Base-by-base conservation (phyloP, 2,888 invertebrate genomes). In the Chrysomela aeneicollis region DNA sequence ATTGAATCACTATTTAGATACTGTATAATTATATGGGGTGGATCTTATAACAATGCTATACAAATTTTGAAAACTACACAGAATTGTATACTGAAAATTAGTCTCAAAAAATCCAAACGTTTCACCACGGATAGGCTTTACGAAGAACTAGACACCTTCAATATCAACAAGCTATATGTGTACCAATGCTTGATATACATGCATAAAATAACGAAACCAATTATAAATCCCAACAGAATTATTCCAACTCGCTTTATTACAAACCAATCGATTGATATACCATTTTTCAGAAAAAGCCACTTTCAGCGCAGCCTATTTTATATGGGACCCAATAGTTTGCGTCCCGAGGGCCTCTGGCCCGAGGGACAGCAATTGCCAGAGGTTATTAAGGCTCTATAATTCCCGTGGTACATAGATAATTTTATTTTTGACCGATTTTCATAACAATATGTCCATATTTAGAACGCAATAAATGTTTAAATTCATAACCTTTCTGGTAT, bases 1-100 rank as follows among this genome's bases (percentile, higher is more conserved):
- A 49, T 49, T 18, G 49, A 49, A 49, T 17, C 49, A 49, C 18
- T 49, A n/a, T 18, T 49, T 49, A 12, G 49, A 49, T 49, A 49
- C 18, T 49, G 49, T 49, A 17, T 49, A 17, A 8, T 49, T 3
- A 49, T 49, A 49, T 49, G 49, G 49, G 18, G 49, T n/a, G 49
- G 18, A 10, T 49, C 49, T n/a, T 49, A 49, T 17, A 49, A 49
- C 49, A 49, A 49, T 49, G 49, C 49, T 17, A 17, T 49, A 17
- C 17, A 17, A 49, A 49, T 49, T 15, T 18, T 49, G 49, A 26
- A 49, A 49, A 49, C 18, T 49, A 49, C 49, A 9, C 49, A 49
- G 8, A 49, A 26, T 26, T 26, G 26, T 26, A 26, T 26, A 49
- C 42, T 42, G 42, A 42, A 42, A 42, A 42, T 42, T 3, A 17